A percentile compares a stretch with the other conserved stretches of the same genome.
phyloP scores from a whole-genome alignment of 2,113 vertebrate genomes.

The Setophaga coronata region DNA sequence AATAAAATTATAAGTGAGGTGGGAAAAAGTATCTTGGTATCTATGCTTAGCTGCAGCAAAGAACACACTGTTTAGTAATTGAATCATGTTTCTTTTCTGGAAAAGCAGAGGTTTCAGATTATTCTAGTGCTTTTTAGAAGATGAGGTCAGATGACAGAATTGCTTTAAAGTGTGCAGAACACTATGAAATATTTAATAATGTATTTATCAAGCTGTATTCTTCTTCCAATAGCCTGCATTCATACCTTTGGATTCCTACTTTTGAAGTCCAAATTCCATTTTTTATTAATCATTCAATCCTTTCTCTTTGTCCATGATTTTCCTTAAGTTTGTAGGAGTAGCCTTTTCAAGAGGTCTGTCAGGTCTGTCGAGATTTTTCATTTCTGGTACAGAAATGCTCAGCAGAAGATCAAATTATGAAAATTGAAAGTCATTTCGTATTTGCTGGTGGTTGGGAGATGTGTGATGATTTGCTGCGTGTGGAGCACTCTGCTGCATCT shows the following conservation, averaged over 20 bases:
- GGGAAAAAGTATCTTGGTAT: background rate
- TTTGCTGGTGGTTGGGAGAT: background rate
- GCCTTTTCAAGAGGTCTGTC: background rate
- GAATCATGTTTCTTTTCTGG: background rate
- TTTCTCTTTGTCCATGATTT: background rate
- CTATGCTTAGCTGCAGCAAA: background rate
- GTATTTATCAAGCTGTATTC: background rate
- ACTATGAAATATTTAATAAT: background rate
- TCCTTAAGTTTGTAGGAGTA: background rate
- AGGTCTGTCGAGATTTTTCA: background rate
- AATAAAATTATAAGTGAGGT: background rate
- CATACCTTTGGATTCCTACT: background rate
- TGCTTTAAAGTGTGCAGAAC: background rate
- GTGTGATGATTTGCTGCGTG: background rate
- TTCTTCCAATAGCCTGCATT: background rate
- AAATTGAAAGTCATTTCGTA: background rate
- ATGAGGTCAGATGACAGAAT: background rate
- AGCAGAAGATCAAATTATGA: background rate
- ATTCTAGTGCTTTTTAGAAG: background rate
- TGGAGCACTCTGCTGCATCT: background rate
- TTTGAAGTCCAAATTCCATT: background rate
- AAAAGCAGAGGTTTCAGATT: background rate
- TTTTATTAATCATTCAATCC: background rate
- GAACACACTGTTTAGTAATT: background rate
- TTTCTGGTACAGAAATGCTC: background rate